A percentile compares a stretch with the other conserved stretches of the same genome.
Evolutionary conservation across 2,888 invertebrate genomes (phyloP).

Genomic region (Oxyteleia sp.): DNA sequence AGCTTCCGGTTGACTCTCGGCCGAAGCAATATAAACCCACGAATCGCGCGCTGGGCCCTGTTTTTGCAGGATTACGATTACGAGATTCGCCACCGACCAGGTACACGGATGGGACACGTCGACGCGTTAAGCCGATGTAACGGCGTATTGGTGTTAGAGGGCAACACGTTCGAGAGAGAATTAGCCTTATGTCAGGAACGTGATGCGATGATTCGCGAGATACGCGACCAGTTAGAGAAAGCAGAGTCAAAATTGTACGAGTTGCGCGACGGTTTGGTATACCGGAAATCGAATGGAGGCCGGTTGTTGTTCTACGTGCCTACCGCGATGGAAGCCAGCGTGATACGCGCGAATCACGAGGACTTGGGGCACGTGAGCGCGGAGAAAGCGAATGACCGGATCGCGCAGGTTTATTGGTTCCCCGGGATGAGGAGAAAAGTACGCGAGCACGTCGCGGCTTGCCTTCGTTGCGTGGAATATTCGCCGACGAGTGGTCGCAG

Average conservation of each 20-base stretch:
- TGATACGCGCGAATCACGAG: conserved; percentile 41
- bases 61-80: conserved; percentile 67
- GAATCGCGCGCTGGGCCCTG: conserved; percentile 67
- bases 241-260: conserved; percentile 42
- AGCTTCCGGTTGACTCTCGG: conserved; percentile 71
- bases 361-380: not conserved
- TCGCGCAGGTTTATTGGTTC: conserved; percentile 50
- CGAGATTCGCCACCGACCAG: conserved; percentile 50
- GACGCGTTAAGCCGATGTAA: conserved; percentile 63
- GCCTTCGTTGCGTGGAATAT: conserved; percentile 22
- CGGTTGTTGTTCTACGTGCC: conserved; percentile 67
- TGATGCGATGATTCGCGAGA: conserved; percentile 54
- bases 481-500: conserved; percentile 38
- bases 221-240: conserved; percentile 53
- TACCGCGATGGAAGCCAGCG: conserved; percentile 51
- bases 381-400: conserved; percentile 51
- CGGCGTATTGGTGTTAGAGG: conserved; percentile 56
- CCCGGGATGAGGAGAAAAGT: not conserved
- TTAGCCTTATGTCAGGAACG: conserved; percentile 61
- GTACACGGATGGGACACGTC: conserved; percentile 65
- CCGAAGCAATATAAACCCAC: conserved; percentile 68
- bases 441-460: conserved; percentile 9
- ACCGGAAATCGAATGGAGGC: conserved; percentile 53
- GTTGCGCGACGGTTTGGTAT: conserved; percentile 30
- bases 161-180: conserved; percentile 64